These are phyloP conservation scores for Drosophila virilis DNA, from an alignment of 1,140 invertebrate genomes.

Conservation along the genomic window DNA sequence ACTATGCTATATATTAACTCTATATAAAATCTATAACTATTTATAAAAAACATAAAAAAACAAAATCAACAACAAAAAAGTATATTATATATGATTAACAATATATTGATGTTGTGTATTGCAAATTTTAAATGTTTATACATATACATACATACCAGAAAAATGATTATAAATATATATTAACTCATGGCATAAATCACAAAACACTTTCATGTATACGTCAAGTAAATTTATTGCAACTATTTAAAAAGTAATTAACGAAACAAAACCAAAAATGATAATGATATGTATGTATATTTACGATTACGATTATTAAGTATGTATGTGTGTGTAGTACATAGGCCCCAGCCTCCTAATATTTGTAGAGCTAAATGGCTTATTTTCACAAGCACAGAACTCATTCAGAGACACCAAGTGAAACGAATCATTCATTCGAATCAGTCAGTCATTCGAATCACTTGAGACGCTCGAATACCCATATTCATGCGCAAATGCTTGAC, in stretches of 20 bases:
- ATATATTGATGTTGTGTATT: slow-evolving; percentile 83
- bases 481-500: slow-evolving; percentile 74
- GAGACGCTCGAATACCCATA: slow-evolving; percentile 27
- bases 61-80: slow-evolving; percentile 41
- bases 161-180: slow-evolving; percentile 54
- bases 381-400: slow-evolving; percentile 5
- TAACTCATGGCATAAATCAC: slow-evolving; percentile 57
- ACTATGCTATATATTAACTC: slow-evolving; percentile 60
- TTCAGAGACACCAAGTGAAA: slow-evolving; percentile 8
- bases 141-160: slow-evolving; percentile 61
- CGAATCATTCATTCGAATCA: slow-evolving; percentile 12
- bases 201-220: slow-evolving; percentile 76
- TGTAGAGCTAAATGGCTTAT: slow-evolving; percentile 47
- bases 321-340: slow-evolving; percentile 69
- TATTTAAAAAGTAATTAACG: slow-evolving; percentile 56
- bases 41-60: slow-evolving; percentile 29
- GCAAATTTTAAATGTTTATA: slow-evolving; percentile 81
- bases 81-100: slow-evolving; percentile 74
- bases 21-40: slow-evolving; percentile 69
- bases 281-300: slow-evolving; percentile 50
- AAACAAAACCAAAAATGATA: slow-evolving; percentile 39
- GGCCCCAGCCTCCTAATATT: slow-evolving; percentile 35
- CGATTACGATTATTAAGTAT: slow-evolving; percentile 51
- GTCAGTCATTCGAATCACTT: slow-evolving; percentile 6
- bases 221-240: slow-evolving; percentile 72